phyloP scores from a whole-genome alignment of 2,888 invertebrate species.

The Rhagium mordax region DNA sequence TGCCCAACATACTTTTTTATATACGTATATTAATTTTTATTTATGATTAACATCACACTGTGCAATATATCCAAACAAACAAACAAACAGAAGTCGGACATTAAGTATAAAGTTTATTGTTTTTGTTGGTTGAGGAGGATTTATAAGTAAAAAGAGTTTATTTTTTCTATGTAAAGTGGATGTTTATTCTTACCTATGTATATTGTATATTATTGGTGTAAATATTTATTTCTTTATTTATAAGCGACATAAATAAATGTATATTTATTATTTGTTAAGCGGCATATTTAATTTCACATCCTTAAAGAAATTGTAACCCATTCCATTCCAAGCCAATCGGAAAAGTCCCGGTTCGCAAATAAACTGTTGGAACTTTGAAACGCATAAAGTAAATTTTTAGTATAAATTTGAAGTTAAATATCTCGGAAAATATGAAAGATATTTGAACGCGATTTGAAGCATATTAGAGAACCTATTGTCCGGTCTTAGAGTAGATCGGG shows the following conservation, averaged over 20 bases:
- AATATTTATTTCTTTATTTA: slow-evolving; percentile 55
- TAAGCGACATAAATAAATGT: slow-evolving; percentile 55
- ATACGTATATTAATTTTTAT: slow-evolving; percentile 21
- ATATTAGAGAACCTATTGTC: too few species aligned
- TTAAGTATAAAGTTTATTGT: slow-evolving; percentile 26
- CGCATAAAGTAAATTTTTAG: too few species aligned
- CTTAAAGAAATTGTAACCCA: too few species aligned
- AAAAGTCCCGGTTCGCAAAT: too few species aligned
- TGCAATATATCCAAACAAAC: slow-evolving; percentile 40
- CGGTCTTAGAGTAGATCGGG: too few species aligned
- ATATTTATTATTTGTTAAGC: slow-evolving; percentile 59
- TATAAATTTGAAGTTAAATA: too few species aligned
- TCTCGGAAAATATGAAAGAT: too few species aligned
- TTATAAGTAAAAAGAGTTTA: slow-evolving; percentile 43
- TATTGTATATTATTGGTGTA: slow-evolving; percentile 59
- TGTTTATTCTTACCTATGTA: slow-evolving; percentile 45
- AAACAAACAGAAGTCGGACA: not conserved
- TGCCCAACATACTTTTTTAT: slow-evolving; percentile 40
- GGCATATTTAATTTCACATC: not conserved
- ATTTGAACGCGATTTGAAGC: too few species aligned
- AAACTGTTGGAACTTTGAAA: too few species aligned
- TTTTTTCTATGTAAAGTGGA: slow-evolving; percentile 53
- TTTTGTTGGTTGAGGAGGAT: slow-evolving; percentile 46
- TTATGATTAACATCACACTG: slow-evolving; percentile 37
- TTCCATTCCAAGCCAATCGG: too few species aligned